Evolutionary conservation across 2,797 vertebrate species (phyloP), one percentile per base, ranked within the genome.

Genomic region (Acestrorhynchus altus): DNA sequence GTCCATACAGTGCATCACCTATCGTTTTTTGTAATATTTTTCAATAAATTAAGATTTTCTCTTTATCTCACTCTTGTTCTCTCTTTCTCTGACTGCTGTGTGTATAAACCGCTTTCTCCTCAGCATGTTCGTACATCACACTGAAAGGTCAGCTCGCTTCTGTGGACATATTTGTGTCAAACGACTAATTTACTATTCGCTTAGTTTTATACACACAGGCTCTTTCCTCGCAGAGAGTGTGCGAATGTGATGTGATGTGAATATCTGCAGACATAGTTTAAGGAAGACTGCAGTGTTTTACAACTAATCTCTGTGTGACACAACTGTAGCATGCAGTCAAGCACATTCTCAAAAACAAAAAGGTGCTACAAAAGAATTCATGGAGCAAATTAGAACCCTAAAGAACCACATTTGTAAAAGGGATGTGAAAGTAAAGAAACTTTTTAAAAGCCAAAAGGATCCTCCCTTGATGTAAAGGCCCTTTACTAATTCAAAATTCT

Each of bases 101-200:
- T 28, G 52, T 24, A 52, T 52, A 52, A 52, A 56, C 26, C 56
- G 4, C 26, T 59, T n/a, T 59, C 56, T 59, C 56, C 57, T 60
- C 6, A 1, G 8, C 57, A 3, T 31, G 57, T 60, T 31, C 20
- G 28, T 59, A 59, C 26, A 15, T 59, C 57, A 60, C 57, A 18
- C 57, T 1, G 26, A 60, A 60, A 60, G 57, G 57, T 60, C 57
- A 60, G 57, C 57, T 16, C 6, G 57, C 57, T 28, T 60, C 26
- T 60, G 26, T 31, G 57, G 57, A 60, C 57, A 60, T 26, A 31
- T 60, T 60, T 8, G 26, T 31, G 26, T 60, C 15, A 31, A 31
- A 60, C 57, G 15, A 31, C 57, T 60, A 26, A 8, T 60, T 60
- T 60, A 26, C 12, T 31, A 18, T 26, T 31, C 13, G 15, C 18